Conservation (phyloP, 2,113 vertebrate genomes). For the Poeciliopsis turrubarensis region DNA sequence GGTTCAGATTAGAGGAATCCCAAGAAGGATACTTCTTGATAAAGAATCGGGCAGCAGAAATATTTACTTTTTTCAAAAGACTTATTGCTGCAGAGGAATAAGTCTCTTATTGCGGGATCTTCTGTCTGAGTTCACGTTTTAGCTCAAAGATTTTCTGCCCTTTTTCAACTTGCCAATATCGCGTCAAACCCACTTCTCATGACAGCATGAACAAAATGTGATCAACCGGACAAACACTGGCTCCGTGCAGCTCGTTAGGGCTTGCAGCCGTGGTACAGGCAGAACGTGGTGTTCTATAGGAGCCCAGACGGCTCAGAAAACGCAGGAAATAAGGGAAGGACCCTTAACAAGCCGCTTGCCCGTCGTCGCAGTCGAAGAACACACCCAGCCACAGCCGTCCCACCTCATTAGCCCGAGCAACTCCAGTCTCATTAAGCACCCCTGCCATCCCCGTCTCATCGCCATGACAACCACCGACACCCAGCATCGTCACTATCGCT, state of each 20-base stretch:
- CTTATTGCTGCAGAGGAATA: too few relatives aligned
- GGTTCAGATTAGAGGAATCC: background rate
- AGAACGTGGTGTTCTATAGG: constrained; percentile 25
- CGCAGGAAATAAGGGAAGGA: constrained; percentile 23
- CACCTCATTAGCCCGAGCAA: constrained; percentile 58
- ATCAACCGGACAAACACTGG: background rate
- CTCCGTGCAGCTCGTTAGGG: constrained; percentile 16
- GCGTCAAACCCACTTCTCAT: constrained; percentile 20
- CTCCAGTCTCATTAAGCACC: constrained; percentile 63
- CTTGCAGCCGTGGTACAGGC: constrained; percentile 4
- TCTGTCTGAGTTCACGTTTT: background rate
- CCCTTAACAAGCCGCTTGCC: constrained; percentile 49
- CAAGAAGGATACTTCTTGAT: background rate
- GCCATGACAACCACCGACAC: constrained; percentile 62
- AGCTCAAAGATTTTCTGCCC: constrained; percentile 7
- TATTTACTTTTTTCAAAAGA: too few relatives aligned
- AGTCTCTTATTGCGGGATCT: background rate
- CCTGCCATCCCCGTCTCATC: constrained; percentile 30
- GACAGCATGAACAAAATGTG: constrained; percentile 11
- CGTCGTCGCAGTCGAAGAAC: constrained; percentile 32
- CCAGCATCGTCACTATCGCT: constrained; percentile 45
- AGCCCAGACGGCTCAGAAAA: constrained; percentile 4
- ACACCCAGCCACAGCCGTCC: constrained; percentile 35
- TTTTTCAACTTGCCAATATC: constrained; percentile 1
- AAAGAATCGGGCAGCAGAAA: constrained; percentile 3